Percentiles rank a stretch among this genome's conserved stretches.
Conservation (phyloP, 2,888 invertebrate species). For the Beris chalybata region DNA sequence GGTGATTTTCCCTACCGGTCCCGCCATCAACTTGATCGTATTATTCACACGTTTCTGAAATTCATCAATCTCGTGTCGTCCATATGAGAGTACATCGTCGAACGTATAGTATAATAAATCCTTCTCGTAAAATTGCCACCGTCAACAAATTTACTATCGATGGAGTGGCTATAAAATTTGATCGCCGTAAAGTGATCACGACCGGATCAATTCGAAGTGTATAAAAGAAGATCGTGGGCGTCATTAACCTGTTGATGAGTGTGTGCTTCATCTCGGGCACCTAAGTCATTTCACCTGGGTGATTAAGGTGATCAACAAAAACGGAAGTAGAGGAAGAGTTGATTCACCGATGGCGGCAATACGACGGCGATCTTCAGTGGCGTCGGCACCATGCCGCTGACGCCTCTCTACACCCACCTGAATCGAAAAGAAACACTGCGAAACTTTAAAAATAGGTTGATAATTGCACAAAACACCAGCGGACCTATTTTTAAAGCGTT, state of each 20-base stretch:
- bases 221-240: conserved; percentile 22
- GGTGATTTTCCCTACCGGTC: conserved; percentile 14
- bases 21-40: conserved; percentile 15
- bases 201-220: conserved; percentile 15
- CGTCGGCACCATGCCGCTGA: too few relatives aligned
- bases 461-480: too few relatives aligned
- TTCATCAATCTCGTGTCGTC: conserved; percentile 18
- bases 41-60: conserved; percentile 31
- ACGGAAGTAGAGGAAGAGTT: conserved; percentile 27
- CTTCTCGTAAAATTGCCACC: conserved; percentile 29
- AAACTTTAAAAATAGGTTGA: too few relatives aligned
- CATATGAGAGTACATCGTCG: neutral
- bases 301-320: conserved; percentile 28
- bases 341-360: conserved; percentile 14
- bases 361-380: too few relatives aligned
- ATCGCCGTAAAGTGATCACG: conserved; percentile 28
- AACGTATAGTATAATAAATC: conserved; percentile 21
- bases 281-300: conserved; percentile 25
- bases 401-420: too few relatives aligned
- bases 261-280: conserved; percentile 5
- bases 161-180: conserved; percentile 22
- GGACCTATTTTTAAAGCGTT: too few relatives aligned
- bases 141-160: conserved; percentile 13
- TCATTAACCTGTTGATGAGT: conserved; percentile 6
- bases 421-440: too few relatives aligned